Conservation (phyloP, 2,888 invertebrate genomes). For the Protophormia terraenovae region DNA sequence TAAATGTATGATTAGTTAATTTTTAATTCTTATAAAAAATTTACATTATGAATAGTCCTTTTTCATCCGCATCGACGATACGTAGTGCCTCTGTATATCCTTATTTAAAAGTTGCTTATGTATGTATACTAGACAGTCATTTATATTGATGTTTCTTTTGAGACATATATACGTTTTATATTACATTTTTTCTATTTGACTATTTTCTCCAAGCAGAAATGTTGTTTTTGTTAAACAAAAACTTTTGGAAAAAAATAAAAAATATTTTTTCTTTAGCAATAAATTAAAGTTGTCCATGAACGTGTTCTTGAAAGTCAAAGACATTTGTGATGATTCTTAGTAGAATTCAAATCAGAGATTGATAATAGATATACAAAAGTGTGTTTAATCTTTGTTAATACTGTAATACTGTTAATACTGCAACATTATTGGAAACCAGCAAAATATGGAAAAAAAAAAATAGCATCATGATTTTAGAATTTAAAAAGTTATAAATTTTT, state of each 20-base stretch:
- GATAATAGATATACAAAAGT: neutral
- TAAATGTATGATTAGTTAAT: no score
- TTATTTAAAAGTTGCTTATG: constrained; percentile 32
- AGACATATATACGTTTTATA: constrained; percentile 2
- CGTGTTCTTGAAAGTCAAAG: neutral
- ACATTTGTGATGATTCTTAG: neutral
- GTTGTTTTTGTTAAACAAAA: neutral
- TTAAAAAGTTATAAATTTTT: no score
- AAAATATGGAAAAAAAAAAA: no score
- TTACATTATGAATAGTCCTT: no score
- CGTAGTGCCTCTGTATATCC: no score
- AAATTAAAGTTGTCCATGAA: constrained; percentile 12
- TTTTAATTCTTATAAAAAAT: no score
- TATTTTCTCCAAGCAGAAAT: neutral
- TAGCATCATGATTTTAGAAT: no score
- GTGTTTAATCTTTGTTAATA: no score
- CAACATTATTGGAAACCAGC: no score
- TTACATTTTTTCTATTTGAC: neutral
- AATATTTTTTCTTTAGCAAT: constrained; percentile 2
- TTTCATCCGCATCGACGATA: no score
- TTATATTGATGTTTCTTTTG: constrained; percentile 19
- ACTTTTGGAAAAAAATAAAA: neutral
- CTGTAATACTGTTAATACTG: no score
- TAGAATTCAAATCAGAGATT: neutral
- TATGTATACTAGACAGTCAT: constrained; percentile 14